Conservation (phyloP, 2,113 vertebrate genomes). For the Hydrochoerus hydrochaeris region DNA sequence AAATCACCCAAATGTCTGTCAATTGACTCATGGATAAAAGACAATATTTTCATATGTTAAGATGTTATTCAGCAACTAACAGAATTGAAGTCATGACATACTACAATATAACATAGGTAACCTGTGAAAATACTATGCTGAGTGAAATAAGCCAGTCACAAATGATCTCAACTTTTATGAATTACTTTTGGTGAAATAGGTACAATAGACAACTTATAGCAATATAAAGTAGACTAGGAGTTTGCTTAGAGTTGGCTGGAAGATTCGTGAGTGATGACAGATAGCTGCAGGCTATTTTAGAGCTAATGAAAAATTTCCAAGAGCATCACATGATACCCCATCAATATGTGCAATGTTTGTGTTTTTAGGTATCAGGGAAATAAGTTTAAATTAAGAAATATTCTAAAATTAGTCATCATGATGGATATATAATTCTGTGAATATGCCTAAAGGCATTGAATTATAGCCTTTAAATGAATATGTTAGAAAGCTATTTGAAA, state of each 20-base stretch:
- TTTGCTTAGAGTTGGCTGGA: background rate
- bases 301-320: background rate
- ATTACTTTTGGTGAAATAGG: background rate
- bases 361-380: background rate
- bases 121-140: background rate
- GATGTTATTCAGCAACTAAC: background rate
- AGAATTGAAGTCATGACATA: background rate
- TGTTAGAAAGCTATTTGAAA: conserved; percentile 3
- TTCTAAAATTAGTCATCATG: background rate
- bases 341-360: background rate
- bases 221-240: background rate
- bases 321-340: background rate
- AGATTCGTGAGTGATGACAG: background rate
- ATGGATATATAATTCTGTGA: background rate
- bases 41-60: background rate
- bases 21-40: background rate
- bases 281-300: background rate
- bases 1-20: background rate
- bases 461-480: background rate
- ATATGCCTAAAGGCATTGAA: background rate
- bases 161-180: background rate
- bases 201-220: background rate
- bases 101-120: background rate
- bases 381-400: background rate
- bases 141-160: background rate